A percentile compares a stretch with the other conserved stretches of the same genome.
phyloP scores from a whole-genome alignment of 2,113 vertebrate genomes.

The Thinocorus orbignyianus region DNA sequence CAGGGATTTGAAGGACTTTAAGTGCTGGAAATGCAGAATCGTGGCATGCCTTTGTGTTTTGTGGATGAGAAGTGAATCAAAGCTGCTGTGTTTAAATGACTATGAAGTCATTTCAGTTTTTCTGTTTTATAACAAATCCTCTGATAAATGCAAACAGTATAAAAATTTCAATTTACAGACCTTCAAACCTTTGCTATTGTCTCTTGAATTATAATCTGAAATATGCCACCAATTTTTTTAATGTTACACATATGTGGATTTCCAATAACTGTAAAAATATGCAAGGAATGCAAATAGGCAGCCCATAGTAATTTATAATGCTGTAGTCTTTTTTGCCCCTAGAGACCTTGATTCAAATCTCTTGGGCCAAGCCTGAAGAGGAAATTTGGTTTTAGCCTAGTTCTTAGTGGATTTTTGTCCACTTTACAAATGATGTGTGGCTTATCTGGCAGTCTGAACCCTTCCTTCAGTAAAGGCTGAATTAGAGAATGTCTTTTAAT shows the following conservation, averaged over 20 bases:
- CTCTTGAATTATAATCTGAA: neutral
- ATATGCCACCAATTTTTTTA: neutral
- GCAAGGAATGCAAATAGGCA: neutral
- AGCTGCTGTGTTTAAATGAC: neutral
- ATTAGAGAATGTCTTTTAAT: neutral
- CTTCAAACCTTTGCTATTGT: neutral
- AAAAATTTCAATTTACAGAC: neutral
- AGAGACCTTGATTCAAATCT: slow-evolving; percentile 11
- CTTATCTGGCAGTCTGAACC: neutral
- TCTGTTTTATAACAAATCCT: neutral
- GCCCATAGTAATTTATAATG: neutral
- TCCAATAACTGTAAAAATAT: neutral
- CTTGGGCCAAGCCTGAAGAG: slow-evolving; percentile 6
- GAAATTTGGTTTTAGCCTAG: slow-evolving; percentile 43
- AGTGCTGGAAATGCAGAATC: neutral
- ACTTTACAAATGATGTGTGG: neutral
- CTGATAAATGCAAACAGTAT: neutral
- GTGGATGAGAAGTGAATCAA: neutral
- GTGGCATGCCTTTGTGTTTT: neutral
- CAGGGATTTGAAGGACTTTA: neutral
- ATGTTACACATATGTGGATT: neutral
- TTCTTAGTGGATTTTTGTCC: slow-evolving; percentile 33
- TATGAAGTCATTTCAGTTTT: neutral
- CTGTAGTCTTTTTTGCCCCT: neutral
- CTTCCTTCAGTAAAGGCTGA: neutral